Conservation (phyloP, 2,797 vertebrate genomes). For the Hemitrygon akajei region DNA sequence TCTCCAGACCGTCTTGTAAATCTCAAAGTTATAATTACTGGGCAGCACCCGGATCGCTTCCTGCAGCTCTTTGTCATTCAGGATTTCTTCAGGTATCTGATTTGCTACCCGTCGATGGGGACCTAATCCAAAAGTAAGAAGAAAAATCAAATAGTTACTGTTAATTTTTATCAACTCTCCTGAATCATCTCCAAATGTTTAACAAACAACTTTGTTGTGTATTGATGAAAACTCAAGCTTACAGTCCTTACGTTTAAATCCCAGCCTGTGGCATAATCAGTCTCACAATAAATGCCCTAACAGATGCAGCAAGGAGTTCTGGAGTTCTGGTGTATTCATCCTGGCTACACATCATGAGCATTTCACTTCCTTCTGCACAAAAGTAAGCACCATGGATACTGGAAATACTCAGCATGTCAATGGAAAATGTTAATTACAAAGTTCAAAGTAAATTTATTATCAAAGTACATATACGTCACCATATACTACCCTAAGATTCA, state of each 20-base stretch:
- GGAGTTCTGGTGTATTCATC: no score
- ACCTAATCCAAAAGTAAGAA: conserved; percentile 39
- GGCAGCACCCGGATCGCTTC: conserved; percentile 70
- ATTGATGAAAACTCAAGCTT: neutral
- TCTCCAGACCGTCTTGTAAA: conserved; percentile 90
- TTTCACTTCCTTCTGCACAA: conserved; percentile 37
- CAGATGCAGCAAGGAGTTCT: neutral
- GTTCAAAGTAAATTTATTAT: no score
- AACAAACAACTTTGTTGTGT: neutral
- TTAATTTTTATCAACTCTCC: conserved; percentile 40
- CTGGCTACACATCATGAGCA: neutral
- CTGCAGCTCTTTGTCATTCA: conserved; percentile 66
- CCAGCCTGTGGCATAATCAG: neutral
- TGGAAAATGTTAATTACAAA: no score
- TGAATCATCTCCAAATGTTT: conserved; percentile 42
- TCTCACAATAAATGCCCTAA: neutral
- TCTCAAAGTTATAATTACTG: conserved; percentile 94
- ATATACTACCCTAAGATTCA: no score
- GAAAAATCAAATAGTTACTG: neutral
- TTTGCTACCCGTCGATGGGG: conserved; percentile 63
- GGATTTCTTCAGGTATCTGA: conserved; percentile 86
- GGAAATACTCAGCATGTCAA: no score
- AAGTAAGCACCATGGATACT: no score
- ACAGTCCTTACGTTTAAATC: conserved; percentile 41
- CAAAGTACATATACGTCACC: no score